These are phyloP conservation scores for Mobula hypostoma DNA, from an alignment of 2,113 vertebrate species.

Conservation along the genomic window DNA sequence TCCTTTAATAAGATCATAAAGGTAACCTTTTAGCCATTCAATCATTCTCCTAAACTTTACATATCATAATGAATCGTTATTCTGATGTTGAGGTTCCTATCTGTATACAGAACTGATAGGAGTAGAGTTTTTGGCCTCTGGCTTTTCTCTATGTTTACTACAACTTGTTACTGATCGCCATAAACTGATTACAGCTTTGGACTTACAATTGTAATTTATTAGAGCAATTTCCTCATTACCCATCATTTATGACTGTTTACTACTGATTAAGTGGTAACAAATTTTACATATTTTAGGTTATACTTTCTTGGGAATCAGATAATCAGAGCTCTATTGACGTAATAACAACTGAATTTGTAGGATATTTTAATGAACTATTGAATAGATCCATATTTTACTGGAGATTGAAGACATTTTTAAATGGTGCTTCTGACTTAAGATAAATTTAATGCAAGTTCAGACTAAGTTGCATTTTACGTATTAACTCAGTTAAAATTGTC, in stretches of 20 bases:
- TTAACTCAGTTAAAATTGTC: neutral
- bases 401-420: neutral
- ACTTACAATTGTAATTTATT: neutral
- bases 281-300: neutral
- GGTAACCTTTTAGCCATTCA: neutral
- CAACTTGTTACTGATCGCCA: neutral
- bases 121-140: neutral
- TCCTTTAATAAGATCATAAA: neutral
- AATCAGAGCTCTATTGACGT: neutral
- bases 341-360: neutral
- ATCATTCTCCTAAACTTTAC: neutral
- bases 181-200: neutral
- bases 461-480: neutral
- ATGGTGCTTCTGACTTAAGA: neutral
- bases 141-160: neutral
- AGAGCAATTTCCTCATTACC: neutral
- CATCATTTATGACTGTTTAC: neutral
- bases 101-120: neutral
- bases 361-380: neutral
- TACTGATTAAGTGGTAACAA: neutral
- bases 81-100: neutral
- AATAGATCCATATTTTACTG: neutral
- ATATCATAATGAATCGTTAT: neutral
- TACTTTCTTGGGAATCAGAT: neutral
- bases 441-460: neutral